Conservation (phyloP, 2,113 vertebrate species). For the Bombycilla garrulus region DNA sequence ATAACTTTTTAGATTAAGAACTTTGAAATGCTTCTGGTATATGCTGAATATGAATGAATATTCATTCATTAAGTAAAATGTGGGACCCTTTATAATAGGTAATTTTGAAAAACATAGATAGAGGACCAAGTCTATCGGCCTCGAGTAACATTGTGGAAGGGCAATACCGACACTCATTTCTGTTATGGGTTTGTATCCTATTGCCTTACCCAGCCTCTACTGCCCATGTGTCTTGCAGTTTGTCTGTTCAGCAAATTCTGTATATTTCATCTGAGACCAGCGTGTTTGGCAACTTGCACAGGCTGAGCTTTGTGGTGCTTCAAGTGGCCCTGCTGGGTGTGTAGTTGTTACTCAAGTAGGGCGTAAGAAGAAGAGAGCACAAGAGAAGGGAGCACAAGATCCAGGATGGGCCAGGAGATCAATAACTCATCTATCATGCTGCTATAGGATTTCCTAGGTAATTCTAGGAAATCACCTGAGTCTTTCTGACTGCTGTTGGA, state of each 20-base stretch:
- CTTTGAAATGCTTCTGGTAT: background rate
- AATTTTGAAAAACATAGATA: background rate
- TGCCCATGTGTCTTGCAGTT: background rate
- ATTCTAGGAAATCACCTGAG: background rate
- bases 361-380: background rate
- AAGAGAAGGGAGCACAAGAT: background rate
- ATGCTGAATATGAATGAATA: background rate
- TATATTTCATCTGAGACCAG: background rate
- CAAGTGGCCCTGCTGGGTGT: background rate
- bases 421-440: background rate
- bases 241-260: background rate
- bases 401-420: background rate
- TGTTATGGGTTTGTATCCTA: background rate
- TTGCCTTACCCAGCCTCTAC: background rate
- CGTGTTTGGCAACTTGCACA: fast-evolving
- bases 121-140: background rate
- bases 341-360: background rate
- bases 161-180: background rate
- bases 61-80: background rate
- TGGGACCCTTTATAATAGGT: background rate
- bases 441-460: background rate
- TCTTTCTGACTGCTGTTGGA: background rate
- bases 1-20: background rate
- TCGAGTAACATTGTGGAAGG: background rate
- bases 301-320: background rate